Evolutionary conservation across 1,140 invertebrate species (phyloP).

Genomic region (Anastatus disparis): DNA sequence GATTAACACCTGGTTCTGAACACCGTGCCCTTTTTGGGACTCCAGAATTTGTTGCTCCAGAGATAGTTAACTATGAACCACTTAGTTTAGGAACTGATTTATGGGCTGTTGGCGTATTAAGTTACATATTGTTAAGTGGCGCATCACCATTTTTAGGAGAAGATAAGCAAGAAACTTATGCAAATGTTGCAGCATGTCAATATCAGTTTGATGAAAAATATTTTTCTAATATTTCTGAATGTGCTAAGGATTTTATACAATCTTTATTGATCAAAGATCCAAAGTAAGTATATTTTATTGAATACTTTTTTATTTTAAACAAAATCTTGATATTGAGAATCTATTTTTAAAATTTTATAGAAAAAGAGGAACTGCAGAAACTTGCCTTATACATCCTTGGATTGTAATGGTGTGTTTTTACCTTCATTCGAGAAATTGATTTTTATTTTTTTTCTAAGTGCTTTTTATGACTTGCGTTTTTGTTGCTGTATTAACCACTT

Average conservation of each 20-base stretch:
- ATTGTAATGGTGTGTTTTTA: slow-evolving; percentile 69
- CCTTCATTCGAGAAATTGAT: slow-evolving; percentile 51
- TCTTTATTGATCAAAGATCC: slow-evolving; percentile 71
- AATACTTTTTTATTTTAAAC: slow-evolving; percentile 12
- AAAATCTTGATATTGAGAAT: slow-evolving; percentile 16
- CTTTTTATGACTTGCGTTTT: slow-evolving; percentile 36
- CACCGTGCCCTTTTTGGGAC: slow-evolving; percentile 70
- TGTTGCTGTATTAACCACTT: slow-evolving; percentile 26
- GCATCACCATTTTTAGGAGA: slow-evolving; percentile 76
- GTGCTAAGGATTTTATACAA: slow-evolving; percentile 74
- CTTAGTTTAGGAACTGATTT: slow-evolving; percentile 75
- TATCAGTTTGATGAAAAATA: slow-evolving; percentile 76
- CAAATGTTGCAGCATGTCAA: slow-evolving; percentile 74
- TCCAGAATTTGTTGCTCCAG: slow-evolving; percentile 74
- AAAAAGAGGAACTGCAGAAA: slow-evolving; percentile 71
- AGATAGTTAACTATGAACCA: slow-evolving; percentile 78
- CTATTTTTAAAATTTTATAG: slow-evolving; percentile 62
- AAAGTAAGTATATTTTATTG: slow-evolving; percentile 59
- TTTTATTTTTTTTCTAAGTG: slow-evolving; percentile 46
- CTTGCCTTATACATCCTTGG: slow-evolving; percentile 76
- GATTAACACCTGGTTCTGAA: slow-evolving; percentile 67
- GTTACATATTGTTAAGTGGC: slow-evolving; percentile 76
- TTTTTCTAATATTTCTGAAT: slow-evolving; percentile 70
- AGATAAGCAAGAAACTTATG: slow-evolving; percentile 74
- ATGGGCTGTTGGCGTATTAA: slow-evolving; percentile 77